Conservation (phyloP, 2,888 invertebrate species). For the Cyaniris semiargus region DNA sequence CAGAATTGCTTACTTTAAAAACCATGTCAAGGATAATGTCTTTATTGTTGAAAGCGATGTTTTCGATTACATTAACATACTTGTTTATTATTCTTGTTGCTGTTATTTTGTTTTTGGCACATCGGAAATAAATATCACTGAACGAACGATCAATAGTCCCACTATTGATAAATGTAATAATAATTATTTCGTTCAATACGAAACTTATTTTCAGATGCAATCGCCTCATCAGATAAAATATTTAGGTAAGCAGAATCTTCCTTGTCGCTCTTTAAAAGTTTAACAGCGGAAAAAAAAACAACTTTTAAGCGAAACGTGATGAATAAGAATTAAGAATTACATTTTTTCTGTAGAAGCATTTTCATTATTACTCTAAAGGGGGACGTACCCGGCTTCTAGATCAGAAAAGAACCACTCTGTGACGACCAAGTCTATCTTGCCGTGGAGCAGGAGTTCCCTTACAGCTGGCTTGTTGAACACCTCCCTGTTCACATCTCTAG, state of each 20-base stretch:
- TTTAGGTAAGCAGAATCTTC: no score
- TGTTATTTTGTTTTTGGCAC: slow-evolving; percentile 31
- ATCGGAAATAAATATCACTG: background rate
- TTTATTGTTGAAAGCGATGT: background rate
- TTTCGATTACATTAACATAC: background rate
- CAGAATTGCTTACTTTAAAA: background rate
- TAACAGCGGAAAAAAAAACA: no score
- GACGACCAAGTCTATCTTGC: slow-evolving; percentile 59
- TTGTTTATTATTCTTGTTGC: background rate
- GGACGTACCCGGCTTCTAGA: slow-evolving; percentile 53
- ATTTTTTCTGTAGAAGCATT: background rate
- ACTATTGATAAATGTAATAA: background rate
- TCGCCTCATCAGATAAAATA: no score
- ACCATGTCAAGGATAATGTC: background rate
- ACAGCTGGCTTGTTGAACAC: slow-evolving; percentile 42
- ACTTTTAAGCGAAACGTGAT: no score
- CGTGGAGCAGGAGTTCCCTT: slow-evolving; percentile 43
- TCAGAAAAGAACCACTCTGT: slow-evolving; percentile 62
- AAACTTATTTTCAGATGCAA: no score
- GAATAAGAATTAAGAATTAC: no score
- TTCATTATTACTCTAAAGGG: background rate
- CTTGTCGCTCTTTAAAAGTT: no score
- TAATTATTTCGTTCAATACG: background rate
- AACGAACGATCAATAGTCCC: no score
- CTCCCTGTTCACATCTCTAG: slow-evolving; percentile 46